Conservation (phyloP, 2,888 invertebrate species). For the Aplocera efformata region DNA sequence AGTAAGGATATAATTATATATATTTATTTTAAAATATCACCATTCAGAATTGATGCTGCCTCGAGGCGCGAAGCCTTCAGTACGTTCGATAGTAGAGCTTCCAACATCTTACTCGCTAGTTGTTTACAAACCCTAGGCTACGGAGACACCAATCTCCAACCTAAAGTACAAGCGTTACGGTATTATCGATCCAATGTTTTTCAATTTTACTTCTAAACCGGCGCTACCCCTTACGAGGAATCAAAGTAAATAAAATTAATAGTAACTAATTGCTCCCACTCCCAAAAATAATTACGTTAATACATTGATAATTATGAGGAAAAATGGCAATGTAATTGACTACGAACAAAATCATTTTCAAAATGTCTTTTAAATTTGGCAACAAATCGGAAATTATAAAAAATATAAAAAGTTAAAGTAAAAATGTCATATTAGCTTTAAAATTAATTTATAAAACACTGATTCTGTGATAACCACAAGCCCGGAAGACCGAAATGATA, state of each 20-base stretch:
- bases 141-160: conserved; percentile 1
- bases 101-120: conserved; percentile 17
- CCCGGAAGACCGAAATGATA: conserved; percentile 44
- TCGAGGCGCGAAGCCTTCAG: conserved; percentile 36
- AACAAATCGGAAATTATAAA: conserved; percentile 25
- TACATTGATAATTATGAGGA: conserved; percentile 33
- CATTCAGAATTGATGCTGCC: conserved; percentile 53
- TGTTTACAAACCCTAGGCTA: conserved; percentile 13
- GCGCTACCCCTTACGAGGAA: conserved; percentile 10
- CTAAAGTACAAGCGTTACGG: conserved; percentile 6
- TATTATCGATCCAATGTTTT: conserved; percentile 2
- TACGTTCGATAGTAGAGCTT: conserved; percentile 25
- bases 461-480: conserved; percentile 24
- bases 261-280: conserved; percentile 31
- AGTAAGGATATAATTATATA: conserved; percentile 47
- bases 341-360: conserved; percentile 29
- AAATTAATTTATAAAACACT: conserved; percentile 16
- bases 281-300: conserved; percentile 32
- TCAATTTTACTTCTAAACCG: no score
- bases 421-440: conserved; percentile 13
- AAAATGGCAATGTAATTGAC: conserved; percentile 52
- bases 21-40: conserved; percentile 60
- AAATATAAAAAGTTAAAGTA: conserved; percentile 16
- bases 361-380: conserved; percentile 30
- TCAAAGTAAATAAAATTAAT: conserved; percentile 23